Evolutionary conservation across 2,113 vertebrate genomes (phyloP).

Genomic region (Tachysurus fulvidraco): DNA sequence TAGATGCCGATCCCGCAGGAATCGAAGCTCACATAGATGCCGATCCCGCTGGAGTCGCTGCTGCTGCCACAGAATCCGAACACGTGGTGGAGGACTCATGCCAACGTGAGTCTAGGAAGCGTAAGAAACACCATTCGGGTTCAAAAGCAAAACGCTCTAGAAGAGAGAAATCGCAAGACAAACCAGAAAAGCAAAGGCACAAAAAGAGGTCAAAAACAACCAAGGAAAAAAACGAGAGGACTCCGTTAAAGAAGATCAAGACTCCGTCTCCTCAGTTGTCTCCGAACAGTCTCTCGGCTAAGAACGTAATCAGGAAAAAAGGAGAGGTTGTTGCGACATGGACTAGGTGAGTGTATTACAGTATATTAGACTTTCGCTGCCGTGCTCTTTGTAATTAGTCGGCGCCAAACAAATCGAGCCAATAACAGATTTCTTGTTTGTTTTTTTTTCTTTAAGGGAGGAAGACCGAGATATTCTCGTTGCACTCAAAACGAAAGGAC

Average conservation of each 20-base stretch:
- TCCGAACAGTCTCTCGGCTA: constrained; percentile 83
- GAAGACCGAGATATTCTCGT: constrained; percentile 91
- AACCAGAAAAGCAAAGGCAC: constrained; percentile 31
- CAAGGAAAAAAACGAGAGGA: constrained; percentile 53
- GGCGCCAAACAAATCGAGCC: neutral
- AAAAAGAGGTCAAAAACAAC: constrained; percentile 58
- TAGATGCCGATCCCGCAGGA: no score
- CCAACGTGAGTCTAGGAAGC: constrained; percentile 55
- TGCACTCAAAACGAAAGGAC: constrained; percentile 84
- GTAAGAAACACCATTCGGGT: constrained; percentile 59
- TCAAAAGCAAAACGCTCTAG: constrained; percentile 66
- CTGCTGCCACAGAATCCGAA: neutral
- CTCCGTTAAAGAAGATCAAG: constrained; percentile 42
- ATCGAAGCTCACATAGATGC: no score
- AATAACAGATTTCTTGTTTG: neutral
- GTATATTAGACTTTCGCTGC: neutral
- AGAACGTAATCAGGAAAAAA: constrained; percentile 91
- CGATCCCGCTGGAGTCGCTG: neutral
- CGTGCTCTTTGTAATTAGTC: neutral
- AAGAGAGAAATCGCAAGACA: constrained; percentile 58
- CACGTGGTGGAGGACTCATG: neutral
- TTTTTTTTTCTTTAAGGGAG: constrained; percentile 72
- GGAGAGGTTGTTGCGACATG: constrained; percentile 90
- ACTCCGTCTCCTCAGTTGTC: constrained; percentile 57
- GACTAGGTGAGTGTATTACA: constrained; percentile 89